Base-by-base conservation (phyloP, 2,113 vertebrate species). In the Rhadina sibilatrix region DNA sequence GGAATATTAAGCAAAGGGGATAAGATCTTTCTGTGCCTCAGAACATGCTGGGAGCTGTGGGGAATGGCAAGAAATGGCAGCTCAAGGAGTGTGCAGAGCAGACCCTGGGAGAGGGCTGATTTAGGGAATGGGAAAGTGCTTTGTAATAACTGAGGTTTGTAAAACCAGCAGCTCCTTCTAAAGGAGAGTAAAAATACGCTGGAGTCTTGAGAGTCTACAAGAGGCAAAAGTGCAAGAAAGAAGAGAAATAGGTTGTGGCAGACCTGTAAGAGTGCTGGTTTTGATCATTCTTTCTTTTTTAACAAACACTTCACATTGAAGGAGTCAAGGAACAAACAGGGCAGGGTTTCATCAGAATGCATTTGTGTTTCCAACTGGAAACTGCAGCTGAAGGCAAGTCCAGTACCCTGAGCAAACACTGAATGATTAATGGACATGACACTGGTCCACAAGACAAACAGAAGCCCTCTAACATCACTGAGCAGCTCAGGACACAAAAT, bases 41-140 rank as follows among this genome's bases (percentile, higher is more conserved):
- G 83, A 83, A 92, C 38, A 44, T 0, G 56, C 52, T 89, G 83
- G 75, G 85, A 93, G 79, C 64, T 88, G 88, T 35, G 83, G 83
- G 71, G 69, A 92, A 83, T 18, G 1, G 75, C 85, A 94, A 95
- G 95, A 96, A 95, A 80, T 16, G 15, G 63, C 66, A 92, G 82
- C 74, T 95, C 79, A 33, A 85, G 92, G 57, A 69, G 17, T 2
- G 27, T 52, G 74, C 35, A 54, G 85, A 49, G 31, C 3, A 1
- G 82, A 42, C 52, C 65, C 31, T 68, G 33, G 61, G 90, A 92
- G 68, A 16, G 35, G 40, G 33, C 18, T 71, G 75, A 94, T 77
- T 80, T 77, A 88, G 63, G 71, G 78, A 83, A 85, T 1, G 10
- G 37, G 31, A 66, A 90, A 70, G 75, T 70, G 79, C 79, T 88